Base-by-base conservation (phyloP, 2,113 vertebrate species). In the Thunnus thynnus region DNA sequence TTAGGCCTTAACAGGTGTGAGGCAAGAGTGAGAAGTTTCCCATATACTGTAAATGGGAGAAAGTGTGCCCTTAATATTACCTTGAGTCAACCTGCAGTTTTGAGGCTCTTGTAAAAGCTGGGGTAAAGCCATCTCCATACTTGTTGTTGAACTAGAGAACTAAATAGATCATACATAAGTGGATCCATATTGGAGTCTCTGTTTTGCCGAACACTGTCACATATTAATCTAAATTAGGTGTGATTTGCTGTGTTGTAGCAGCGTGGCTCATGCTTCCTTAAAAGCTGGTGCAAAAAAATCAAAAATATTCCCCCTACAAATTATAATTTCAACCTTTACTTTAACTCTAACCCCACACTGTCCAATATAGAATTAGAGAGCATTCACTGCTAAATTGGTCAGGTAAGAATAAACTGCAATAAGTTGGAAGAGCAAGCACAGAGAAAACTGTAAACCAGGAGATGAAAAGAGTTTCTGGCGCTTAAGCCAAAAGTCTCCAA, bases 51-150 rank as follows among this genome's bases (percentile, higher is more conserved):
- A 86, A 89, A 69, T 82, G 75, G 78, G 32, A 84, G 71, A 80
- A 86, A 82, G 52, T 72, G 51, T 79, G 46, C 74, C 62, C 62
- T 78, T 89, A 79, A 84, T 89, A 68, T 89, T 78, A 84, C 81
- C 77, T 82, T 78, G 77, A 81, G 64, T 81, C 84, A 78, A 56
- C 68, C 72, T 72, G 65, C 62, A 71, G 75, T 60, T 62, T 69
- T 74, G 30, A 65, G 72, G 70, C 58, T 64, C 57, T 44, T 68
- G 57, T 86, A 82, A 86, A 74, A 78, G 70, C 74, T 3, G 1
- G 22, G 61, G 60, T 62, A 68, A 76, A 82, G 52, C 60, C 25
- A 51, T 78, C 50, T 67, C 32, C 62, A 47, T 73, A 63, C 22
- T 62, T 72, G 48, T 67, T 82, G 54, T 72, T 70, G 41, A 70